phyloP scores from a whole-genome alignment of 1,140 invertebrate species.

The Scylla paramamosain region DNA sequence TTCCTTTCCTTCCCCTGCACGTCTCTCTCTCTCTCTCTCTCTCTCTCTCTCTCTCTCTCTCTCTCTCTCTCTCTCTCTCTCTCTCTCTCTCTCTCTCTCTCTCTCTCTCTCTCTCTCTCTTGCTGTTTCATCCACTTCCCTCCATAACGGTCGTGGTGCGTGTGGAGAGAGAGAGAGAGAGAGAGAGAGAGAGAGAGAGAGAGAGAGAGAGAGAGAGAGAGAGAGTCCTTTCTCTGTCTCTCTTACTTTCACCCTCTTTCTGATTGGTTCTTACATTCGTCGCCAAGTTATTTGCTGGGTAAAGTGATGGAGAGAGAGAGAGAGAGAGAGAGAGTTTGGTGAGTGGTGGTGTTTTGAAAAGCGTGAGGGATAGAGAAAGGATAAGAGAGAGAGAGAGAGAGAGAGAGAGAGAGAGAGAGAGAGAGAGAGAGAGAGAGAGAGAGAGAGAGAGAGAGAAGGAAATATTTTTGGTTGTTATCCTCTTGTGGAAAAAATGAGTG shows the following conservation, averaged over 20 bases:
- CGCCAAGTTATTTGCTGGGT: conserved; percentile 25
- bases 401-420: neutral
- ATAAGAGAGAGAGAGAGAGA: neutral
- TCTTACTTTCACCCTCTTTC: neutral
- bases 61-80: neutral
- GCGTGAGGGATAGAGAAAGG: neutral
- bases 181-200: too few relatives aligned
- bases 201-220: too few relatives aligned
- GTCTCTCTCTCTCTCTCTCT: neutral
- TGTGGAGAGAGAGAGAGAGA: too few relatives aligned
- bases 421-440: neutral
- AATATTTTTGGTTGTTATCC: neutral
- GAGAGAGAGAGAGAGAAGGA: neutral
- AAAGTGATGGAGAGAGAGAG: neutral
- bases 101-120: neutral
- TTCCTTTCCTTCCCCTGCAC: neutral
- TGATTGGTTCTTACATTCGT: conserved; percentile 1
- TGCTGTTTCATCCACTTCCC: neutral
- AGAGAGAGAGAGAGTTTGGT: neutral
- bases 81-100: neutral
- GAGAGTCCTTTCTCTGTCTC: neutral
- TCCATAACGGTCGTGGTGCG: too few relatives aligned
- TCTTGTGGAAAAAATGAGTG: neutral
- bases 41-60: neutral
- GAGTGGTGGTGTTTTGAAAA: neutral